Evolutionary conservation across 2,888 invertebrate genomes (phyloP).

Genomic region (Drosophila lacicola): DNA sequence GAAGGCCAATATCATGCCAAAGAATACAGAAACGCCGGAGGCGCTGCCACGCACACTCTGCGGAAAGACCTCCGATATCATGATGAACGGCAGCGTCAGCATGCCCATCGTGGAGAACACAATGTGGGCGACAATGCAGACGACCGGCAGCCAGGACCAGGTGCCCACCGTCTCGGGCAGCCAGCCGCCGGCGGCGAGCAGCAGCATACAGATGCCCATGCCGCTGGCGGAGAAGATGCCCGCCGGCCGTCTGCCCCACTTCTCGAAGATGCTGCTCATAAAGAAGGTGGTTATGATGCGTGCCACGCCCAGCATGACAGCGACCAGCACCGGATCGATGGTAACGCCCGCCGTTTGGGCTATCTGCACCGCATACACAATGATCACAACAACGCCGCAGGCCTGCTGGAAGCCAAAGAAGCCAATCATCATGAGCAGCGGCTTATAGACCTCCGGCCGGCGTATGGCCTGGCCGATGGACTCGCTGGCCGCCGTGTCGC

Average conservation of each 20-base stretch:
- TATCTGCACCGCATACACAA: conserved; percentile 90
- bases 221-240: conserved; percentile 89
- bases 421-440: conserved; percentile 86
- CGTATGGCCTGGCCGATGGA: conserved; percentile 74
- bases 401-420: conserved; percentile 90
- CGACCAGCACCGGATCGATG: conserved; percentile 88
- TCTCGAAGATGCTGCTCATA: conserved; percentile 88
- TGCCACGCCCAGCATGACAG: conserved; percentile 88
- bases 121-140: conserved; percentile 83
- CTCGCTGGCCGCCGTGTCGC: conserved; percentile 71
- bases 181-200: conserved; percentile 86
- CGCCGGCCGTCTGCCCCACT: conserved; percentile 88
- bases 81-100: conserved; percentile 90
- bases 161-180: conserved; percentile 74
- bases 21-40: conserved; percentile 88
- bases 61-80: conserved; percentile 91
- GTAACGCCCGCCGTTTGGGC: conserved; percentile 88
- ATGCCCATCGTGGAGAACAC: conserved; percentile 86
- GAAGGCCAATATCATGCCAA: conserved; percentile 88
- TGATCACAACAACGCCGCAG: conserved; percentile 90
- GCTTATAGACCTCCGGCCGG: conserved; percentile 84
- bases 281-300: conserved; percentile 88
- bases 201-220: conserved; percentile 87
- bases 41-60: conserved; percentile 88
- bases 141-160: conserved; percentile 76